phyloP scores from a whole-genome alignment of 2,888 invertebrate genomes.

The Oxyteleia sp. region DNA sequence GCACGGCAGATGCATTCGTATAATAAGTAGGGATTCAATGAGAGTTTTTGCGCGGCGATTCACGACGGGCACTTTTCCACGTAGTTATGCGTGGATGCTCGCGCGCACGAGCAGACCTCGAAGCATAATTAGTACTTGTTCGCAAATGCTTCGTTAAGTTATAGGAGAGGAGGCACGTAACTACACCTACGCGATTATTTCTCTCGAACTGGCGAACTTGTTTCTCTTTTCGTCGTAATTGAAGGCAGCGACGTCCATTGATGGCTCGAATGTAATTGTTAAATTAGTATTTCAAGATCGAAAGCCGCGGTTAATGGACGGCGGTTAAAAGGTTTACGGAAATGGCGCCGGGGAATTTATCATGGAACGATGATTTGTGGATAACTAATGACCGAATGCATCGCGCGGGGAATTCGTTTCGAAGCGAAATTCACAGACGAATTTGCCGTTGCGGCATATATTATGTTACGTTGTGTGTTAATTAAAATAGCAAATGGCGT shows the following conservation, averaged over 20 bases:
- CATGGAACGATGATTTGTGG: slow-evolving; percentile 33
- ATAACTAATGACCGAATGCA: slow-evolving; percentile 55
- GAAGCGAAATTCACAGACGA: slow-evolving; percentile 35
- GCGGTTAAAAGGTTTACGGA: slow-evolving; percentile 46
- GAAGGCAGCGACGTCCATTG: slow-evolving; percentile 37
- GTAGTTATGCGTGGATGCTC: slow-evolving; percentile 61
- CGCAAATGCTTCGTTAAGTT: slow-evolving; percentile 77
- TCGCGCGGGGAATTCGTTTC: slow-evolving; percentile 21
- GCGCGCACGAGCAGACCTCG: slow-evolving; percentile 76
- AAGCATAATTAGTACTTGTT: slow-evolving; percentile 81
- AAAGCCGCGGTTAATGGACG: slow-evolving; percentile 54
- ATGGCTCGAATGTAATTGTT: slow-evolving; percentile 57
- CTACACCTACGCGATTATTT: slow-evolving; percentile 68
- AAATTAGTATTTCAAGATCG: slow-evolving; percentile 66
- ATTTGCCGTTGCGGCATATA: slow-evolving; percentile 17
- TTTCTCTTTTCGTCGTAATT: slow-evolving; percentile 59
- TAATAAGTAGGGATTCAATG: slow-evolving; percentile 66
- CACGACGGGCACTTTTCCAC: slow-evolving; percentile 52
- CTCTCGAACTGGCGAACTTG: slow-evolving; percentile 48
- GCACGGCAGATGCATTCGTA: slow-evolving; percentile 60
- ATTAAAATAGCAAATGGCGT: slow-evolving; percentile 43
- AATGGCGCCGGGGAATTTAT: slow-evolving; percentile 49
- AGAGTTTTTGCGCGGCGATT: slow-evolving; percentile 61
- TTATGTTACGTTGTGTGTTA: no score
- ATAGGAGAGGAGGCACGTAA: slow-evolving; percentile 66